Evolutionary conservation across 2,797 vertebrate species (phyloP).

Genomic region (Acomys russatus): DNA sequence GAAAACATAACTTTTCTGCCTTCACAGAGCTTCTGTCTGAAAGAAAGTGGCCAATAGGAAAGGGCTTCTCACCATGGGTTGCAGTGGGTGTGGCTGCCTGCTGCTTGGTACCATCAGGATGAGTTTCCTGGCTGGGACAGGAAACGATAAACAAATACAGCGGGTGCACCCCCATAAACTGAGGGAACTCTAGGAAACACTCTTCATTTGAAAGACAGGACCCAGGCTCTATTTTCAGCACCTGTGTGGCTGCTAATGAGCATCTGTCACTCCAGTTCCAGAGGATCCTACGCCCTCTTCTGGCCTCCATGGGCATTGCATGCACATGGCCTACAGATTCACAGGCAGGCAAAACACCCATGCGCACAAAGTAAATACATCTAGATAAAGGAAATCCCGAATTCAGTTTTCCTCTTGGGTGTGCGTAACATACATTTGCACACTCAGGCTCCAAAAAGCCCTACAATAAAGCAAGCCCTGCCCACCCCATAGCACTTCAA

Average conservation of each 20-base stretch:
- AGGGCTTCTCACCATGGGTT: background rate
- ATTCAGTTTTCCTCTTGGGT: background rate
- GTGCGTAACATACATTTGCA: background rate
- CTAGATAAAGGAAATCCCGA: background rate
- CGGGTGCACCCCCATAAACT: rapidly evolving
- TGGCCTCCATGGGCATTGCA: background rate
- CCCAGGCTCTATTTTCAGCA: too few relatives aligned
- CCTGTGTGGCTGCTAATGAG: background rate
- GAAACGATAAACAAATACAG: background rate
- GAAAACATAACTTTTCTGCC: background rate
- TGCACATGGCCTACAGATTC: background rate
- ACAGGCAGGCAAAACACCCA: background rate
- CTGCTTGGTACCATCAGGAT: background rate
- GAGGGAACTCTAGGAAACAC: background rate
- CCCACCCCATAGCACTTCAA: background rate
- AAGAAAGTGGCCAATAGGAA: too few relatives aligned
- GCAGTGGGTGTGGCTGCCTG: background rate
- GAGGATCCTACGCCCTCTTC: background rate
- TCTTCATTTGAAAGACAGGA: background rate
- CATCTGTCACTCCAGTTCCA: background rate
- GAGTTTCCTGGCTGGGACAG: background rate
- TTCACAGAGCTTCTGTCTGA: background rate
- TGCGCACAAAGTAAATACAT: background rate
- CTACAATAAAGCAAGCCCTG: background rate
- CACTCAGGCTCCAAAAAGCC: background rate